Percentiles rank a stretch among this genome's conserved stretches.
phyloP scores from a whole-genome alignment of 2,113 vertebrate genomes.

The Pedetes capensis region DNA sequence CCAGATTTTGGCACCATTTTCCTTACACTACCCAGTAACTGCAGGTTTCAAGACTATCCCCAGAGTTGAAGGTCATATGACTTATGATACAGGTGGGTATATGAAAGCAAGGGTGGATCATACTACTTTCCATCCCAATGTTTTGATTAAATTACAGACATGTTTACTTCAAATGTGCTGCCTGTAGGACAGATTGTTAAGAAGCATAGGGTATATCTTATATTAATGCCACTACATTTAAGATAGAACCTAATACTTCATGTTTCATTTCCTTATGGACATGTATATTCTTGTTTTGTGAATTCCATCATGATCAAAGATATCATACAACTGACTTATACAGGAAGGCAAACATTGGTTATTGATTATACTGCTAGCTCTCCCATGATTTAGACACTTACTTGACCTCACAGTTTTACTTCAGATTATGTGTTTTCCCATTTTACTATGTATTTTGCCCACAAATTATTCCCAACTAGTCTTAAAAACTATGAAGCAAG shows the following conservation, averaged over 20 bases:
- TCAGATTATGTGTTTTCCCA: not conserved
- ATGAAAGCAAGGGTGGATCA: not conserved
- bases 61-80: not conserved
- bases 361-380: not conserved
- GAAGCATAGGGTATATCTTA: not conserved
- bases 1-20: not conserved
- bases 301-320: not conserved
- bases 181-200: not conserved
- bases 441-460: not conserved
- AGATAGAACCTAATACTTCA: not conserved
- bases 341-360: not conserved
- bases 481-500: not conserved
- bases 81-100: not conserved
- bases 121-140: not conserved
- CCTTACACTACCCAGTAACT: not conserved
- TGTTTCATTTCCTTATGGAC: not conserved
- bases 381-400: not conserved
- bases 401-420: not conserved
- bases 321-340: not conserved
- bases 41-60: not conserved
- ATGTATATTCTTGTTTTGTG: not conserved
- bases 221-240: not conserved
- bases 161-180: not conserved
- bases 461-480: not conserved
- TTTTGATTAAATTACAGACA: not conserved